phyloP scores from a whole-genome alignment of 2,888 invertebrate genomes.

The Oxystoma pomonae region DNA sequence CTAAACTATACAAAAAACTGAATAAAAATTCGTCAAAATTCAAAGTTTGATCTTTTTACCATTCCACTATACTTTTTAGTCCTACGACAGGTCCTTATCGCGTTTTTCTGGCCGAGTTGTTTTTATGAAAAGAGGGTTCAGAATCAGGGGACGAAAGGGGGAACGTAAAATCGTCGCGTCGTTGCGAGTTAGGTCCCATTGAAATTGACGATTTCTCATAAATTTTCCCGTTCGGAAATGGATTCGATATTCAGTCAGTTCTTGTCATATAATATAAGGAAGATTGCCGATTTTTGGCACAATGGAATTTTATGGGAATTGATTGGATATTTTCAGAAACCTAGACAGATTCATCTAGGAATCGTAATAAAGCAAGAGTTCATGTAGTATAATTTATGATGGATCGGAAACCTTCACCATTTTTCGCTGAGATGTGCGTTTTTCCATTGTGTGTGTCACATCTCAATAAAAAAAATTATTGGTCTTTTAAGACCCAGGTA shows the following conservation, averaged over 20 bases:
- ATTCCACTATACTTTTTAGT: background rate
- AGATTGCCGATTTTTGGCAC: background rate
- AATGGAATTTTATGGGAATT: background rate
- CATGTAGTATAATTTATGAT: too few species aligned
- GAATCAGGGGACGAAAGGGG: background rate
- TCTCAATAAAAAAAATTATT: too few species aligned
- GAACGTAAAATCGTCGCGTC: background rate
- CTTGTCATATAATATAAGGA: background rate
- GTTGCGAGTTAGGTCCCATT: background rate
- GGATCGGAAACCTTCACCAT: too few species aligned
- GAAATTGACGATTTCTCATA: background rate
- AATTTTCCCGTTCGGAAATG: background rate
- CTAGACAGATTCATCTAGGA: too few species aligned
- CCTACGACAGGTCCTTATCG: conserved; percentile 28
- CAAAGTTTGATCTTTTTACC: too few species aligned
- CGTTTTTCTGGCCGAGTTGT: conserved; percentile 35
- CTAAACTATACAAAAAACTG: too few species aligned
- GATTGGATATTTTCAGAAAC: background rate
- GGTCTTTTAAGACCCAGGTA: too few species aligned
- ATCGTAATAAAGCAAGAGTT: too few species aligned
- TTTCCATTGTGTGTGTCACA: too few species aligned
- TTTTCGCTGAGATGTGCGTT: too few species aligned
- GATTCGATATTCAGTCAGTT: background rate
- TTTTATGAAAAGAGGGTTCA: conserved; percentile 31
- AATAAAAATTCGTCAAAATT: too few species aligned